phyloP scores from a whole-genome alignment of 2,113 vertebrate species.

The Hippocampus abdominalis region DNA sequence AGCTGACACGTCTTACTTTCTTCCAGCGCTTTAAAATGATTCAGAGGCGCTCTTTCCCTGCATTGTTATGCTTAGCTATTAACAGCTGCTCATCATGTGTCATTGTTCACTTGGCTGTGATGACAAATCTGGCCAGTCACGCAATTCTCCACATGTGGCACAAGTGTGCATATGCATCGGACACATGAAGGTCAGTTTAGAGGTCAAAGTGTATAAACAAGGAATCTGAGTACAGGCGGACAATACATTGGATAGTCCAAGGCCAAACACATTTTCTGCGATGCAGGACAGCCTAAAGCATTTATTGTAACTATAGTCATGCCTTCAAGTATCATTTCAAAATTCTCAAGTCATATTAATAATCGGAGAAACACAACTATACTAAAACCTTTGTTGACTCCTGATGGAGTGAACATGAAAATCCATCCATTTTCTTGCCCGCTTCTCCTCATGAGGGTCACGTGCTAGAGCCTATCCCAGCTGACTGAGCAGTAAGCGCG shows the following conservation, averaged over 20 bases:
- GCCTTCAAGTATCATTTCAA: not conserved
- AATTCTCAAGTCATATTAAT: not conserved
- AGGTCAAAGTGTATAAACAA: slow-evolving; percentile 2
- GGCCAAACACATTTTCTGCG: not conserved
- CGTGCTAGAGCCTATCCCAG: too few relatives aligned
- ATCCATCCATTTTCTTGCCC: too few relatives aligned
- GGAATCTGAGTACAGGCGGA: not conserved
- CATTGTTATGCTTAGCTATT: slow-evolving; percentile 18
- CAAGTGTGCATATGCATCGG: not conserved
- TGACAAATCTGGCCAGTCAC: not conserved
- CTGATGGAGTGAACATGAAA: not conserved
- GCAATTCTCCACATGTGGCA: not conserved
- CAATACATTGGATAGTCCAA: not conserved
- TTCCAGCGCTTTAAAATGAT: slow-evolving; percentile 19
- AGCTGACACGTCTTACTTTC: not conserved
- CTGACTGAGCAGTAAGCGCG: too few relatives aligned
- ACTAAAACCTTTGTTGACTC: not conserved
- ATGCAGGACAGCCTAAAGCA: not conserved
- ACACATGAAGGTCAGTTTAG: slow-evolving; percentile 2
- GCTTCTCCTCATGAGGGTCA: too few relatives aligned
- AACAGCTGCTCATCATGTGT: slow-evolving; percentile 14
- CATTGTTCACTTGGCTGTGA: not conserved
- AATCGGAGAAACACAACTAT: not conserved
- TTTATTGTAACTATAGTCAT: not conserved
- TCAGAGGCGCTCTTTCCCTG: slow-evolving; percentile 21